Evolutionary conservation across 1,140 invertebrate genomes (phyloP).

Genomic region (Anoplophora glabripennis): DNA sequence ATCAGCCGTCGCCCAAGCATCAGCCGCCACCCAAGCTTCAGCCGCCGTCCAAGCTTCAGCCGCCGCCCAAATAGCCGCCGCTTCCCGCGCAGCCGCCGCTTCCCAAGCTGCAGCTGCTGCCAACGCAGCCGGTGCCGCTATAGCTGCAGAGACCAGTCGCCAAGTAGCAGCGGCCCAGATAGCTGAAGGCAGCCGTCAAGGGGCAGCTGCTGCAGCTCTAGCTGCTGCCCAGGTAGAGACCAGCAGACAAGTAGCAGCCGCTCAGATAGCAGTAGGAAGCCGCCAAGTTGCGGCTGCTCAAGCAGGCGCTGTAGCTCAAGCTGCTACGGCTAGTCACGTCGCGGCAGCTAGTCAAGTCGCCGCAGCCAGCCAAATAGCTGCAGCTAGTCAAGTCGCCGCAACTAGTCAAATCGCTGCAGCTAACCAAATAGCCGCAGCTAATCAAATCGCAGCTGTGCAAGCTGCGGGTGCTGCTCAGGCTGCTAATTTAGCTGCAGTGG

Average conservation of each 20-base stretch:
- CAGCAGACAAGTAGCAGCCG: not conserved
- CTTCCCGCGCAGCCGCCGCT: not conserved
- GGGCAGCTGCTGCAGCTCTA: not conserved
- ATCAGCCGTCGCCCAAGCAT: not conserved
- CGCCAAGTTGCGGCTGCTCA: too few species aligned
- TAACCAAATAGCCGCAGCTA: too few species aligned
- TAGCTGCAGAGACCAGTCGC: not conserved
- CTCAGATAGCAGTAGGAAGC: too few species aligned
- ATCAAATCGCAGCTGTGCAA: too few species aligned
- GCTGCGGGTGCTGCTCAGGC: not conserved
- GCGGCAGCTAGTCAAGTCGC: too few species aligned
- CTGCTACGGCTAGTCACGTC: too few species aligned
- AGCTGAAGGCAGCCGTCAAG: not conserved
- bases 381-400: too few species aligned
- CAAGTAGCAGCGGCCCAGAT: slow-evolving; percentile 1
- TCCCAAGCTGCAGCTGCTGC: not conserved
- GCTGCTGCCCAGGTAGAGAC: not conserved
- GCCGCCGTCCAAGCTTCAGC: not conserved
- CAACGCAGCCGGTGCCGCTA: not conserved
- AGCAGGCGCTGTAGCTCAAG: too few species aligned
- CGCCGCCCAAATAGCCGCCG: not conserved
- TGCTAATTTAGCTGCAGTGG: not conserved
- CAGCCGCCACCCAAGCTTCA: not conserved
- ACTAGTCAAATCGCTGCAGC: too few species aligned
- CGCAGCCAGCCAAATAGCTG: too few species aligned